Base-by-base conservation (phyloP, 2,888 invertebrate genomes). In the Pardosa pseudoannulata region DNA sequence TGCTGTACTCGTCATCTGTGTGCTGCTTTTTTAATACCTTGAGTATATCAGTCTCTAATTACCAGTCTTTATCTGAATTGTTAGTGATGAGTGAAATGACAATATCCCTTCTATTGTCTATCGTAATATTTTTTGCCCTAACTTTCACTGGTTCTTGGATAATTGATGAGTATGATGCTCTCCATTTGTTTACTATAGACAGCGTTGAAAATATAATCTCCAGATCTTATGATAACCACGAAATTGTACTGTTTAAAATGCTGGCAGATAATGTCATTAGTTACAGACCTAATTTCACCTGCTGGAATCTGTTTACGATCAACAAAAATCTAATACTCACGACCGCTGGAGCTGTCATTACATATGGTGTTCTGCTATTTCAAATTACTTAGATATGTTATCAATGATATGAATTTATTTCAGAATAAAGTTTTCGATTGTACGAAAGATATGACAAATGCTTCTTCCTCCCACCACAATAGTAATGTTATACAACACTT, bases 331-430 rank as follows among this genome's bases (percentile, higher is more conserved):
- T 79, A 16, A 70, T 71, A n/a, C 28, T 79, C 36, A 36, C 36
- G 36, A 36, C 36, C 6, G 36, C 36, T 36, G 36, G 36, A 36
- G 36, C 36, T 7, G 5, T 36, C 6, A 36, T 36, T 1, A 79
- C 79, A 2, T 79, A 79, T 16, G 79, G 79, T 9, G 79, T 79
- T 64, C 29, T 79, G 27, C 27, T 79, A 23, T 79, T 79, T n/a
- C 62, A 28, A 46, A 16, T 46, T 7, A 6, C 7, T 5, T 36
- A 36, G 36, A n/a, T n/a, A n/a, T n/a, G n/a, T n/a, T n/a, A n/a
- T n/a, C n/a, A n/a, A n/a, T n/a, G n/a, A n/a, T n/a, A n/a, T n/a
- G n/a, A n/a, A n/a, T n/a, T n/a, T n/a, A n/a, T n/a, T n/a, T n/a
- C n/a, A n/a, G n/a, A n/a, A n/a, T n/a, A n/a, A n/a, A n/a, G n/a